phyloP scores from a whole-genome alignment of 2,797 vertebrate species.

The Kryptopterus vitreolus region DNA sequence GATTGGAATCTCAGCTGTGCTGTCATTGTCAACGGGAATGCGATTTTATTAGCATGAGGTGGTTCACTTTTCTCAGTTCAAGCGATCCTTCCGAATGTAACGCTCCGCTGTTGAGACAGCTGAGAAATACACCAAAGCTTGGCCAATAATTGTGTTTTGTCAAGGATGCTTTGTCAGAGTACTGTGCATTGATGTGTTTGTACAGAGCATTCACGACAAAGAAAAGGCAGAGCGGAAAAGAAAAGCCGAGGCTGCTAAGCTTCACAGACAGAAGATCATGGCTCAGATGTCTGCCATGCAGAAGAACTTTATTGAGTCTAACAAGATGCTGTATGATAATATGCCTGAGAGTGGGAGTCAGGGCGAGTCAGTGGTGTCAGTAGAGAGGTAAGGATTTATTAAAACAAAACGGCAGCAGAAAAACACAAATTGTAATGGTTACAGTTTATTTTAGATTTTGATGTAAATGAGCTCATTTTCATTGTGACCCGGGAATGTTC shows the following conservation, averaged over 20 bases:
- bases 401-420: neutral
- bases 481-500: no score
- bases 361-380: constrained; percentile 71
- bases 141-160: neutral
- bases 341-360: constrained; percentile 79
- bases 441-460: neutral
- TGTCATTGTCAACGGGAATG: no score
- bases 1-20: neutral
- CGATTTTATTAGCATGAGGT: neutral
- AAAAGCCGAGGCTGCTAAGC: constrained; percentile 93
- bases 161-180: neutral
- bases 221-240: constrained; percentile 95
- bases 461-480: neutral
- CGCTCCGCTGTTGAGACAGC: neutral
- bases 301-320: constrained; percentile 97
- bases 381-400: constrained; percentile 83
- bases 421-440: neutral
- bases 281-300: constrained; percentile 99
- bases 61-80: neutral
- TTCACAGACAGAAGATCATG: constrained; percentile 98
- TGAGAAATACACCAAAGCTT: neutral
- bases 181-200: neutral
- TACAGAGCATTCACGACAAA: constrained; percentile 87
- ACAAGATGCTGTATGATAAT: constrained; percentile 94
- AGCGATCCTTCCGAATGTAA: neutral